Base-by-base conservation (phyloP, 2,888 invertebrate genomes). In the Aporophyla lueneburgensis region DNA sequence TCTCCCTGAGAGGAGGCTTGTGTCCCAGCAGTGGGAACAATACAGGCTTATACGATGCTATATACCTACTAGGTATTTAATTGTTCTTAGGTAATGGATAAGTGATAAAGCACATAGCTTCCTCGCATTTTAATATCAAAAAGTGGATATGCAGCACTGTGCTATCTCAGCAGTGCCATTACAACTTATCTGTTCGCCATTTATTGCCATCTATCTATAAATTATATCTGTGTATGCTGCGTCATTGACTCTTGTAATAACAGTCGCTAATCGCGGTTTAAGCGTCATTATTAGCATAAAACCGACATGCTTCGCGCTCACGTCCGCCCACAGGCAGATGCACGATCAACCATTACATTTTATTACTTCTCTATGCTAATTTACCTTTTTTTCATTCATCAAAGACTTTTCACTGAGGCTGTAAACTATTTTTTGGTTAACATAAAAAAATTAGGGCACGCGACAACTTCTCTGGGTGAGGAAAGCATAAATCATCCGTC, bases 301-400 rank as follows among this genome's bases (percentile, higher is more conserved):
- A 92, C 87, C 85, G 84, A 86, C 92, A 94, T 94, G 91, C 90
- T 92, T 94, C 91, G 89, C 87, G 75, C 77, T 62, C 21, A 74
- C 81, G 86, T 89, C 92, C 95, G 95, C 95, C 95, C 93, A 94
- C 91, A 82, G 93, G 90, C 95, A 96, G 93, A 95, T 95, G 95
- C 90, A 92, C 85, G 88, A 89, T 90, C 88, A 81, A 80, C 88
- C 85, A 86, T 80, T 87, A 67, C 75, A 73, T 91, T 89, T 93
- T 93, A 93, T 92, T 89, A 87, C 85, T 92, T 92, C 90, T 88
- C 89, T 95, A 96, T 96, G 96, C 93, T 92, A 96, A 96, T 95
- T 87, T 86, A 74, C 14, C 53, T 81, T 83, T 92, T 91, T 91
- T 88, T 86, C 90, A 10, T 91, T 90, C 88, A 90, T 91, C 87